A percentile compares a stretch with the other conserved stretches of the same genome.
Conservation (phyloP, 2,888 invertebrate species). For the Apodemia zela region DNA sequence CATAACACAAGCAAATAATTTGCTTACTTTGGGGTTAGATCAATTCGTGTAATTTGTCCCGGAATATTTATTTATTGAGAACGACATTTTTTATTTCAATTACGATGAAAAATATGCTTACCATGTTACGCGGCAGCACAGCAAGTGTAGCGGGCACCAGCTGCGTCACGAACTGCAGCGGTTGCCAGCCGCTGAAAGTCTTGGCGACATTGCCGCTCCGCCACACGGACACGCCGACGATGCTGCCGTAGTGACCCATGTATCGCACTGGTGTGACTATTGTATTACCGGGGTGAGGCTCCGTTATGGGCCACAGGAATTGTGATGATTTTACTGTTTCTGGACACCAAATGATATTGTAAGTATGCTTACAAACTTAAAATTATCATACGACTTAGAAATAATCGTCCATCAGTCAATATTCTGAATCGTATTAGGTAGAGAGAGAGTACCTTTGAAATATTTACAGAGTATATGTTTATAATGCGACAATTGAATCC, state of each 20-base stretch:
- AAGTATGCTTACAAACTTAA: too few species aligned
- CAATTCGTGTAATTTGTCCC: too few species aligned
- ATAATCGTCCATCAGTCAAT: too few species aligned
- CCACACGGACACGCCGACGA: constrained; percentile 85
- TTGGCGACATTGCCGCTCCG: constrained; percentile 78
- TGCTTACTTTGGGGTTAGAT: too few species aligned
- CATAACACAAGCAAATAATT: too few species aligned
- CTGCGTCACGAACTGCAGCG: constrained; percentile 91
- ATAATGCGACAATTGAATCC: too few species aligned
- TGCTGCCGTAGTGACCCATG: constrained; percentile 85
- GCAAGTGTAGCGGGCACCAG: constrained; percentile 93
- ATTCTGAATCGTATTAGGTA: too few species aligned
- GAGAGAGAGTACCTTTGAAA: too few species aligned
- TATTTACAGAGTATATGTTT: too few species aligned
- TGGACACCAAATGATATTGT: constrained; percentile 46
- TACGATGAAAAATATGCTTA: constrained; percentile 37
- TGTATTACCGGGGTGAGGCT: constrained; percentile 81
- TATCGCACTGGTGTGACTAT: constrained; percentile 82
- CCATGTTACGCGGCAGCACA: constrained; percentile 83
- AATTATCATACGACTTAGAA: too few species aligned
- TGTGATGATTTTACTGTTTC: constrained; percentile 86
- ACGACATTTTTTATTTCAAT: too few species aligned
- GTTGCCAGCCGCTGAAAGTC: constrained; percentile 89
- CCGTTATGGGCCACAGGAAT: constrained; percentile 83
- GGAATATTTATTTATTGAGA: too few species aligned